Evolutionary conservation across 2,888 invertebrate genomes (phyloP).

Genomic region (Dysmachus trigonus): DNA sequence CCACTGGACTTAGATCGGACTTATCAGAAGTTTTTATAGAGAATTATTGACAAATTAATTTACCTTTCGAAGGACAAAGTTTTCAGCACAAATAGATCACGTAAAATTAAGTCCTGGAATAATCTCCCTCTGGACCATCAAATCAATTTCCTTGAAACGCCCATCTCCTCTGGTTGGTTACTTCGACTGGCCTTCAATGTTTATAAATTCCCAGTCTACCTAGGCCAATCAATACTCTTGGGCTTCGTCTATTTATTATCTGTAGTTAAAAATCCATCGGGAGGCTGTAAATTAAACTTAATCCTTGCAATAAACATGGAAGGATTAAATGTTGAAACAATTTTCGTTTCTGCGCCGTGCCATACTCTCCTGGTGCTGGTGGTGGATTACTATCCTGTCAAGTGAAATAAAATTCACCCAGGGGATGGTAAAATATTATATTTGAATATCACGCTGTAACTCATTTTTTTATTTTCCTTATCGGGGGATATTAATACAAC

Average conservation of each 20-base stretch:
- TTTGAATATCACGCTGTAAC: not conserved
- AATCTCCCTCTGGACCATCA: not conserved
- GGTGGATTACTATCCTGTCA: not conserved
- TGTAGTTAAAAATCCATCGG: constrained; percentile 13
- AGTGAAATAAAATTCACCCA: not conserved
- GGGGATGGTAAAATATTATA: not conserved
- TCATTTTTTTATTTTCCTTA: not conserved
- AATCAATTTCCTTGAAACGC: not conserved
- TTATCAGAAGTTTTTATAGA: too few relatives aligned
- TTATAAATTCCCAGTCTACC: not conserved
- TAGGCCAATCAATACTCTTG: not conserved
- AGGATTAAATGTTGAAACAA: constrained; percentile 1
- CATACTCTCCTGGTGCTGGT: not conserved
- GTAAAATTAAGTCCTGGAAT: not conserved
- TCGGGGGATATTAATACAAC: not conserved
- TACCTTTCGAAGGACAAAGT: too few relatives aligned
- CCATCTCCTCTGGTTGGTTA: not conserved
- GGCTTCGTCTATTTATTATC: constrained; percentile 1
- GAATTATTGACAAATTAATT: not conserved
- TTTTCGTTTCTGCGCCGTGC: not conserved
- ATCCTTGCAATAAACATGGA: constrained; percentile 8
- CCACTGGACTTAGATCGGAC: too few relatives aligned
- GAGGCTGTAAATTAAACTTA: constrained; percentile 2
- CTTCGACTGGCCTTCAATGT: not conserved
- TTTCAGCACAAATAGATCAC: too few relatives aligned